Percentiles rank a stretch among this genome's conserved stretches.
Evolutionary conservation across 1,140 invertebrate species (phyloP).

Genomic region (Mesaphorura yosii): DNA sequence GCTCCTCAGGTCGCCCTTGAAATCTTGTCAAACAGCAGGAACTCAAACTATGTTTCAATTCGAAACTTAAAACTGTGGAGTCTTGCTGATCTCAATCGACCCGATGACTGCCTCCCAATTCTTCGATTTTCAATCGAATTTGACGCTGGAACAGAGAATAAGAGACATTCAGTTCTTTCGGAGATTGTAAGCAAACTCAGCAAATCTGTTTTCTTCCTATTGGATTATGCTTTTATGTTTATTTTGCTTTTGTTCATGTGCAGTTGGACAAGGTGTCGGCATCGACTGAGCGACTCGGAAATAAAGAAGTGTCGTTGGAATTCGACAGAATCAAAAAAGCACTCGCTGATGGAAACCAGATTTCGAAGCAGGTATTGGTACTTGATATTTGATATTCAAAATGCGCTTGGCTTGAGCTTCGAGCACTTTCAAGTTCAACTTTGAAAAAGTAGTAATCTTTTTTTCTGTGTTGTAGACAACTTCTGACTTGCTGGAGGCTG

Average conservation of each 20-base stretch:
- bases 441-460: too few species aligned
- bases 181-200: constrained; percentile 37
- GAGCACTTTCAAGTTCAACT: too few species aligned
- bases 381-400: constrained; percentile 27
- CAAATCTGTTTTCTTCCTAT: constrained; percentile 7
- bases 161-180: constrained; percentile 39
- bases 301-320: constrained; percentile 37
- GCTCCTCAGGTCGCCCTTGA: constrained; percentile 54
- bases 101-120: constrained; percentile 52
- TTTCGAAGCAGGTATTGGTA: constrained; percentile 37
- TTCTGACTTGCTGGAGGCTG: constrained; percentile 34
- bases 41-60: constrained; percentile 50
- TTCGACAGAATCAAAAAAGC: constrained; percentile 38
- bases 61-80: constrained; percentile 53
- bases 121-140: constrained; percentile 45
- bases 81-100: constrained; percentile 46
- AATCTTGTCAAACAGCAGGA: constrained; percentile 42
- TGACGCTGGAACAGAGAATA: constrained; percentile 40
- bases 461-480: constrained; percentile 35
- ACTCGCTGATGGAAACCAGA: constrained; percentile 37
- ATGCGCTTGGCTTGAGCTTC: neutral
- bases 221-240: neutral
- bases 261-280: constrained; percentile 39
- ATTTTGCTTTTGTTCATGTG: constrained; percentile 21
- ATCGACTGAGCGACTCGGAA: constrained; percentile 33